These are phyloP conservation scores for Xanthorhoe spadicearia DNA, from an alignment of 2,888 invertebrate genomes.

Conservation along the genomic window DNA sequence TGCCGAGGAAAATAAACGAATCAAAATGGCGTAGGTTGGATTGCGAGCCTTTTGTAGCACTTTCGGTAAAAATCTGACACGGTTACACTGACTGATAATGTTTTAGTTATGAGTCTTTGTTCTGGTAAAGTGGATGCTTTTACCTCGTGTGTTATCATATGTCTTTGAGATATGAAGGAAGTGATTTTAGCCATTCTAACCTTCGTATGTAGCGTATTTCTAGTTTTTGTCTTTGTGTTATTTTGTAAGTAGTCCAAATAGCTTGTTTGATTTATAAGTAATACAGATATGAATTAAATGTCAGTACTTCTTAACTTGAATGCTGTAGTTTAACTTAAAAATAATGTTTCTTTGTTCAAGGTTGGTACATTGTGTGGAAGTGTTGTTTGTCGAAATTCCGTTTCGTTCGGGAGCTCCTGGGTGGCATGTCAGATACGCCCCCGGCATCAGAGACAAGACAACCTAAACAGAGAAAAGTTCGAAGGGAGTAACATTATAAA, in stretches of 20 bases:
- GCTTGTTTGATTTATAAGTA: constrained; percentile 1
- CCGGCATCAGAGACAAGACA: constrained; percentile 85
- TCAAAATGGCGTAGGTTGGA: constrained; percentile 61
- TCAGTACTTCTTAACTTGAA: background rate
- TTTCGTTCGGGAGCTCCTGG: constrained; percentile 93
- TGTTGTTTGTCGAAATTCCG: constrained; percentile 94
- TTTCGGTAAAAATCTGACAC: constrained; percentile 49
- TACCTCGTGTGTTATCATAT: constrained; percentile 67
- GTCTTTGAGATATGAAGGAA: constrained; percentile 78
- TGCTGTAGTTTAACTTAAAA: background rate
- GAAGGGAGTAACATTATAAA: constrained; percentile 62
- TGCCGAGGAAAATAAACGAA: constrained; percentile 17
- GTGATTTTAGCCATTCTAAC: constrained; percentile 81
- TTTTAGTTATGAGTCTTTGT: constrained; percentile 54
- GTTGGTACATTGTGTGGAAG: constrained; percentile 97
- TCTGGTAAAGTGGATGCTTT: constrained; percentile 72
- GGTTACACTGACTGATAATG: constrained; percentile 54
- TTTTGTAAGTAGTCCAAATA: constrained; percentile 79
- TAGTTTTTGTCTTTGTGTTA: constrained; percentile 81
- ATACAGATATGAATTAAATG: background rate
- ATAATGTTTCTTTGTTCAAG: constrained; percentile 82
- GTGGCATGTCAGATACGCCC: constrained; percentile 88
- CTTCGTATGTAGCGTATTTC: constrained; percentile 79
- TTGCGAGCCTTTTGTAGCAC: constrained; percentile 48
- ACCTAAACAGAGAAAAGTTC: constrained; percentile 75